Conservation (phyloP, 37 sponge, comb jelly and placozoan genomes). For the Sycon ciliatum region DNA sequence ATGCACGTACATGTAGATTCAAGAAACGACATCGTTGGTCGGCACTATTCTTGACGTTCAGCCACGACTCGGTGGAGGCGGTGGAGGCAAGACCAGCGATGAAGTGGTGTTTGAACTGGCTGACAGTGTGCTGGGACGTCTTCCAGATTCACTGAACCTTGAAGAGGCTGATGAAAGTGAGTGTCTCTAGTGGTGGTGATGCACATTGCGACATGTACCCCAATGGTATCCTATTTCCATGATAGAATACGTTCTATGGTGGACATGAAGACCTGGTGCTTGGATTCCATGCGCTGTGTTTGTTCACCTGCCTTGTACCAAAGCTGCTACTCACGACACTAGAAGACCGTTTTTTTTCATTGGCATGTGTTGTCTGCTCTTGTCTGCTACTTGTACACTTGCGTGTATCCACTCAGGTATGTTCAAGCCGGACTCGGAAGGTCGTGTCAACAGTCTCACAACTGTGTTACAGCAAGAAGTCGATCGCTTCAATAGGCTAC, state of each 20-base stretch:
- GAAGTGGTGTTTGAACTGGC: constrained; percentile 93
- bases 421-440: constrained; percentile 64
- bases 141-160: constrained; percentile 84
- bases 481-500: constrained; percentile 82
- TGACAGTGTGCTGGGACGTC: constrained; percentile 66
- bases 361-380: neutral
- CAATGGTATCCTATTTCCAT: neutral
- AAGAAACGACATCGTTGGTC: constrained; percentile 70
- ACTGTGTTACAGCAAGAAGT: constrained; percentile 89
- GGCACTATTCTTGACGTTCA: constrained; percentile 89
- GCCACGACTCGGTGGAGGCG: constrained; percentile 71
- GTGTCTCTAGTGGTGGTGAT: constrained; percentile 71
- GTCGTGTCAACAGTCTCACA: constrained; percentile 85
- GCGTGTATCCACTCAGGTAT: neutral
- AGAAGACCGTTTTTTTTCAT: neutral
- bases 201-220: neutral
- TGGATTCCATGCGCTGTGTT: no score
- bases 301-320: neutral
- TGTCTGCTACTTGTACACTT: neutral
- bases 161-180: constrained; percentile 55
- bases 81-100: constrained; percentile 93
- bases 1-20: no score
- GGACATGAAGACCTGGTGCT: no score
- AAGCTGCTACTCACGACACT: neutral
- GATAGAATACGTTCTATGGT: no score